Percentiles rank a stretch among this genome's conserved stretches.
phyloP scores from a whole-genome alignment of 2,888 invertebrate species.

The Silvanus unidentatus region DNA sequence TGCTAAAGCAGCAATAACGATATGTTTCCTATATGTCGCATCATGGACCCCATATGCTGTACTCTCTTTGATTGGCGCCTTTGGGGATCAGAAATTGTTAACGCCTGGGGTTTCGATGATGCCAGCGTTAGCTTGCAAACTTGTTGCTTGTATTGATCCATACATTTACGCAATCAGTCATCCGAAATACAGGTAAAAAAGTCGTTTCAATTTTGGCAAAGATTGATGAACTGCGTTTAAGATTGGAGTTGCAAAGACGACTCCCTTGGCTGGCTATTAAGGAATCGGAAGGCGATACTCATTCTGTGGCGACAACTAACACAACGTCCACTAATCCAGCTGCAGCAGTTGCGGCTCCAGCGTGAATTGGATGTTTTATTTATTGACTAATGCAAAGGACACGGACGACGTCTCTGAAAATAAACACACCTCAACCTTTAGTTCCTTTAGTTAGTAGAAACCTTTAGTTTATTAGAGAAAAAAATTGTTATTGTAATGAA shows the following conservation, averaged over 20 bases:
- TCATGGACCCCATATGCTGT: constrained; percentile 91
- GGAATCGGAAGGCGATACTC: constrained; percentile 51
- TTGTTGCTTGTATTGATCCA: constrained; percentile 87
- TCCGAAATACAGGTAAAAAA: constrained; percentile 80
- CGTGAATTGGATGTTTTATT: too few species aligned
- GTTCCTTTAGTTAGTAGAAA: too few species aligned
- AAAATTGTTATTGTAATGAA: too few species aligned
- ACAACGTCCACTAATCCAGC: constrained; percentile 13
- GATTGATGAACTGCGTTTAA: constrained; percentile 29
- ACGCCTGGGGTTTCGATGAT: constrained; percentile 80
- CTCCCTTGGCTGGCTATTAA: constrained; percentile 73
- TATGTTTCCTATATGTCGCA: constrained; percentile 76
- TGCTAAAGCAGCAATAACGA: constrained; percentile 82
- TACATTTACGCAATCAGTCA: constrained; percentile 89
- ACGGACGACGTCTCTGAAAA: too few species aligned
- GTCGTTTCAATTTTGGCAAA: constrained; percentile 7
- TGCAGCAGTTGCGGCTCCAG: constrained; percentile 11
- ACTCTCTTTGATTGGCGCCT: constrained; percentile 74
- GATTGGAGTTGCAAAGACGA: constrained; percentile 72
- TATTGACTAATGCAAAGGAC: too few species aligned
- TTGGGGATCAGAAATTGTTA: constrained; percentile 66
- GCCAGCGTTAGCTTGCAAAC: constrained; percentile 79
- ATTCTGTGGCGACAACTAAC: constrained; percentile 48
- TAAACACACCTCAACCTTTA: too few species aligned
- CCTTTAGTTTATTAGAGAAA: too few species aligned